A percentile compares a stretch with the other conserved stretches of the same genome.
Conservation (phyloP, 2,113 vertebrate genomes). For the Thamnaconus septentrionalis region DNA sequence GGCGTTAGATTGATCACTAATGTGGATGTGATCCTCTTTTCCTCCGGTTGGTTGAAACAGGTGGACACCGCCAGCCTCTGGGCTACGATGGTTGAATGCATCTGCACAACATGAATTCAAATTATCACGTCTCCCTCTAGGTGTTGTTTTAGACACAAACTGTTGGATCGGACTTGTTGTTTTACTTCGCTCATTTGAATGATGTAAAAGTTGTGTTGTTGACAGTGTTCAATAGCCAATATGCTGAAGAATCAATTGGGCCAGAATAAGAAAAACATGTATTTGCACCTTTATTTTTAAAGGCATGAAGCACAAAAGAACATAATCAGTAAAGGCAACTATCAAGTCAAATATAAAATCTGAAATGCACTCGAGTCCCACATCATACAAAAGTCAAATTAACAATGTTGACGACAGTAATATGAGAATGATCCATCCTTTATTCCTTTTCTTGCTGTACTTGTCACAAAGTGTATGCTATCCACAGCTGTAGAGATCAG, state of each 20-base stretch:
- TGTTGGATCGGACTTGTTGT: slow-evolving; percentile 8
- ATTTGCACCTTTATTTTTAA: no score
- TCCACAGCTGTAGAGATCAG: no score
- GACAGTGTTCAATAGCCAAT: slow-evolving; percentile 4
- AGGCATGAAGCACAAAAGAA: no score
- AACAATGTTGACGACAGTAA: no score
- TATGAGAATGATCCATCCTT: no score
- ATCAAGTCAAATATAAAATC: no score
- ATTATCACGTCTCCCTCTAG: neutral
- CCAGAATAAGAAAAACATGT: no score
- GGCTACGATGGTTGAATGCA: neutral
- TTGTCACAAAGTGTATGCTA: no score
- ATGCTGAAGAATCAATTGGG: neutral
- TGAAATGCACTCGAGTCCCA: no score
- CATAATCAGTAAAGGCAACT: no score
- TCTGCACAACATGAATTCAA: neutral
- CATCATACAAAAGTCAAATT: no score
- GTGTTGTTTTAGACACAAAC: neutral
- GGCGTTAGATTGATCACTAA: slow-evolving; percentile 55
- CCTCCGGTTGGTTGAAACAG: slow-evolving; percentile 35
- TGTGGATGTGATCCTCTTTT: slow-evolving; percentile 28
- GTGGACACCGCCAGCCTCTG: slow-evolving; percentile 29
- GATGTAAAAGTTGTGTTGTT: slow-evolving; percentile 28
- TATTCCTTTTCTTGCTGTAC: no score
- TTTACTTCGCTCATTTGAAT: neutral